A percentile compares a stretch with the other conserved stretches of the same genome.
Evolutionary conservation across 2,113 vertebrate species (phyloP).

Genomic region (Microcebus griseorufus): DNA sequence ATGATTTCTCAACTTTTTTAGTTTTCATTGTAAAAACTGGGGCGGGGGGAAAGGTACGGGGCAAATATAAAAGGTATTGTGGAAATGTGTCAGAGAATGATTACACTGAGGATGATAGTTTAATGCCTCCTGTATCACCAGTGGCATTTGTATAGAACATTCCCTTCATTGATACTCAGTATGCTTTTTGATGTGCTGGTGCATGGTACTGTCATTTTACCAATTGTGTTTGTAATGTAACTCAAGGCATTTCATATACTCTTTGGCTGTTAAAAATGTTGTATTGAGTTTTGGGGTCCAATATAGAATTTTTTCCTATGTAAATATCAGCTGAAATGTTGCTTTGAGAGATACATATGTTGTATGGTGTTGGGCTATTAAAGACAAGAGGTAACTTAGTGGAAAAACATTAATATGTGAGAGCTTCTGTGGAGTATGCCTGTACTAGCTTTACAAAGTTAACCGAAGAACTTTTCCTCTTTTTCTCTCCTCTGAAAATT

Average conservation of each 20-base stretch:
- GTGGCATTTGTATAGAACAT: background rate
- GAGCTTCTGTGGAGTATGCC: background rate
- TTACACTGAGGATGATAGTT: background rate
- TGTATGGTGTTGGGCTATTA: background rate
- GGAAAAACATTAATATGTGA: background rate
- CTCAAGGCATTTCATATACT: background rate
- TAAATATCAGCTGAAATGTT: background rate
- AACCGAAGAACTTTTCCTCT: background rate
- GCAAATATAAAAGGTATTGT: background rate
- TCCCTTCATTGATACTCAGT: background rate
- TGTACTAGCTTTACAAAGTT: background rate
- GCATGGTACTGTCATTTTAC: background rate
- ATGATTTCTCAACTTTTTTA: background rate
- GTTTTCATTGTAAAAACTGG: background rate
- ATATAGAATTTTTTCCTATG: background rate
- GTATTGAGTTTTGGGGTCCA: background rate
- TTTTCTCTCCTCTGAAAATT: slow-evolving; percentile 16
- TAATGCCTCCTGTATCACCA: background rate
- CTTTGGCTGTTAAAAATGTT: background rate
- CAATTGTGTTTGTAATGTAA: background rate
- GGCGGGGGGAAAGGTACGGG: accelerated
- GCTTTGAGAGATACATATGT: background rate
- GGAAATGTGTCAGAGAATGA: background rate
- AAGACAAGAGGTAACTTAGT: background rate
- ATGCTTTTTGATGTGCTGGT: background rate